Evolutionary conservation across 2,888 invertebrate genomes (phyloP).

Genomic region (Erebia epiphron): DNA sequence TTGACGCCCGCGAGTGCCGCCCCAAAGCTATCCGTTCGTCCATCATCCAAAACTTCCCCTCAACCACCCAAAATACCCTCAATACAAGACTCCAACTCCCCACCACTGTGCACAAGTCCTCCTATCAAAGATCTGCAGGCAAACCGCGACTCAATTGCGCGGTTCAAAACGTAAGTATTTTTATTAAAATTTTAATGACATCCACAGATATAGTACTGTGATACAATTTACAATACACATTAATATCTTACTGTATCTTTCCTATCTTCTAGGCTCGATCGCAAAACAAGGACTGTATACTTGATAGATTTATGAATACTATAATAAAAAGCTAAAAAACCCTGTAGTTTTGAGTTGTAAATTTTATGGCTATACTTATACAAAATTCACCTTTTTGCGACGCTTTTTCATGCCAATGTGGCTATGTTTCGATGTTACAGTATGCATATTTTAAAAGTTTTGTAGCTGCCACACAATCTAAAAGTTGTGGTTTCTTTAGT

Average conservation of each 20-base stretch:
- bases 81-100: conserved; percentile 62
- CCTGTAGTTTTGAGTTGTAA: conserved; percentile 29
- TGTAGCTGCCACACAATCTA: not conserved
- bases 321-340: conserved; percentile 35
- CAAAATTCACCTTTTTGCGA: conserved; percentile 30
- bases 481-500: not conserved
- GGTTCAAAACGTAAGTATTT: conserved; percentile 76
- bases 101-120: conserved; percentile 74
- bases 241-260: conserved; percentile 36
- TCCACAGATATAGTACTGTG: not conserved
- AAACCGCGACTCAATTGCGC: conserved; percentile 68
- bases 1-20: conserved; percentile 46
- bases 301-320: conserved; percentile 37
- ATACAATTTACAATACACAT: conserved; percentile 9
- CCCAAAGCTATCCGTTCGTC: conserved; percentile 45
- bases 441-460: conserved; percentile 24
- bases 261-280: conserved; percentile 41
- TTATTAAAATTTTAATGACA: not conserved
- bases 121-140: conserved; percentile 66
- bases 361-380: conserved; percentile 27
- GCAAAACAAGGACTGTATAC: conserved; percentile 40
- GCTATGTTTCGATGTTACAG: conserved; percentile 12
- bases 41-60: conserved; percentile 49
- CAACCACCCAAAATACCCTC: conserved; percentile 48
- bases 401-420: conserved; percentile 24